Conservation (phyloP, 2,113 vertebrate genomes). For the Puntigrus tetrazona region DNA sequence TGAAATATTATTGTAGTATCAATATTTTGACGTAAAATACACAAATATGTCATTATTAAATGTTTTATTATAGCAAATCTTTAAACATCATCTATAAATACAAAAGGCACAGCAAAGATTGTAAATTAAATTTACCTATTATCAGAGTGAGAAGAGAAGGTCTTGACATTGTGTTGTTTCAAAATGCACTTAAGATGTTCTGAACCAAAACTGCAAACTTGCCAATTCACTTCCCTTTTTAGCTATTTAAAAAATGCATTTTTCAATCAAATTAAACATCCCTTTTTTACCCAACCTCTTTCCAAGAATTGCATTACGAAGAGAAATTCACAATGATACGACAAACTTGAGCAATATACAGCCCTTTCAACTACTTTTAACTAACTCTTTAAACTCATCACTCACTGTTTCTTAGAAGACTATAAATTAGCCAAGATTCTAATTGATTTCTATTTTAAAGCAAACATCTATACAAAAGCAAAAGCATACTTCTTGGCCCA, state of each 20-base stretch:
- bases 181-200: neutral
- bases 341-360: neutral
- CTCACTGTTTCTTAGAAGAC: neutral
- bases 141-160: slow-evolving; percentile 1
- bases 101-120: neutral
- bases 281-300: neutral
- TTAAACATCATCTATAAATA: neutral
- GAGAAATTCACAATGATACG: neutral
- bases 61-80: neutral
- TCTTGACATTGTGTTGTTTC: neutral
- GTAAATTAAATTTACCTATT: slow-evolving; percentile 1
- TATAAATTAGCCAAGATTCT: neutral
- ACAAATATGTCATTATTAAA: neutral
- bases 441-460: neutral
- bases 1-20: neutral
- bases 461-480: neutral
- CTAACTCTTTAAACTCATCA: neutral
- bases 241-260: neutral
- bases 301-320: neutral
- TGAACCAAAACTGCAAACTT: neutral
- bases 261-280: neutral
- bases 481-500: neutral
- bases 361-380: neutral
- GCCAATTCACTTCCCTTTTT: neutral
- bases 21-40: neutral